phyloP scores from a whole-genome alignment of 2,113 vertebrate genomes.

The Mus pahari region DNA sequence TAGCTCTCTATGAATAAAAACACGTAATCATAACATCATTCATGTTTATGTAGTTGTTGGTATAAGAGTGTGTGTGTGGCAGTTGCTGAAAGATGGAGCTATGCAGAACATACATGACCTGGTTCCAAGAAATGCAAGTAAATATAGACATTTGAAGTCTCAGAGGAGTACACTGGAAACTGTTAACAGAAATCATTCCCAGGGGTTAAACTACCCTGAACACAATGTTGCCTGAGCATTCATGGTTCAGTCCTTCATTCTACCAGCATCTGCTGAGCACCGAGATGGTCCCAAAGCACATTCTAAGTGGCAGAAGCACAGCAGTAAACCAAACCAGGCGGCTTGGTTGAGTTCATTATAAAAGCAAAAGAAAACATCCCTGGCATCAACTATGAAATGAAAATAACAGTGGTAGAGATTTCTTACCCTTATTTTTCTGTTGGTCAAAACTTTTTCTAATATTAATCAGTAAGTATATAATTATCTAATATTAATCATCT shows the following conservation, averaged over 20 bases:
- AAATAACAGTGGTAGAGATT: conserved; percentile 72
- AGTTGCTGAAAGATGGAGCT: not conserved
- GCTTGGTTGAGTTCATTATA: not conserved
- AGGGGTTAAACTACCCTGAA: not conserved
- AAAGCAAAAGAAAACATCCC: not conserved
- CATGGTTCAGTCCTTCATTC: conserved; percentile 41
- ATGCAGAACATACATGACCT: not conserved
- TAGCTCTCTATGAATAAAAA: conserved; percentile 46
- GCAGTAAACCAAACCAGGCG: not conserved
- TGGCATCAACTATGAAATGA: conserved; percentile 17
- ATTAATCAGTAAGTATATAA: conserved; percentile 74
- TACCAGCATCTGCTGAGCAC: not conserved
- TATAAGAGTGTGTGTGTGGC: not conserved
- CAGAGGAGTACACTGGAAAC: not conserved
- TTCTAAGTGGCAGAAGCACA: not conserved
- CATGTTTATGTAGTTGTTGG: not conserved
- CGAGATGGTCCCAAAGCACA: not conserved
- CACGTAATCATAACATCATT: not conserved
- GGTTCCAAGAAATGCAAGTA: not conserved
- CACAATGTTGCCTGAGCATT: not conserved
- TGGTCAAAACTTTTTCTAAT: conserved; percentile 82
- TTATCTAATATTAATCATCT: conserved; percentile 64
- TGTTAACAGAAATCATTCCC: not conserved
- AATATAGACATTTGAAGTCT: not conserved
- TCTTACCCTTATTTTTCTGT: conserved; percentile 77